phyloP scores from a whole-genome alignment of 2,888 invertebrate species.

The Gymnocheta viridis region DNA sequence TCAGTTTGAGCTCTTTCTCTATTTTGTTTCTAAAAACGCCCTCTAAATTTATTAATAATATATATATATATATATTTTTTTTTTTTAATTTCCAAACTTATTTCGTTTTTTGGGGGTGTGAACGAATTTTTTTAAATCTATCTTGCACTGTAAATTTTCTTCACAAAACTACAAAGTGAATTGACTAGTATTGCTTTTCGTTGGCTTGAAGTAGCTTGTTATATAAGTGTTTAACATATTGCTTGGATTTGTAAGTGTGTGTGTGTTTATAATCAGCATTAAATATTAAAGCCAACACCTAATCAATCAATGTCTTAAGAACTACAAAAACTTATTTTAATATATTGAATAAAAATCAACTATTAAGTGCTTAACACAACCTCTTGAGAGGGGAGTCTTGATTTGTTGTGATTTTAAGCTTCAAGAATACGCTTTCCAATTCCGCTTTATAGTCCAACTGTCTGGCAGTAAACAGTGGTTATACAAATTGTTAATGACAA shows the following conservation, averaged over 20 bases:
- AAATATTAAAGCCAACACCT: conserved; percentile 62
- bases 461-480: conserved; percentile 15
- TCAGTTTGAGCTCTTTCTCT: conserved; percentile 4
- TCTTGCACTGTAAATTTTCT: conserved; percentile 10
- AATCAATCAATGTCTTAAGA: conserved; percentile 64
- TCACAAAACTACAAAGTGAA: not conserved
- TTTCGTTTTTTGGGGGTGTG: conserved; percentile 55
- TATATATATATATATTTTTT: conserved; percentile 36
- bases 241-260: not conserved
- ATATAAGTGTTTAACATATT: conserved; percentile 43
- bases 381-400: conserved; percentile 46
- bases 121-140: conserved; percentile 39
- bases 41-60: conserved; percentile 40
- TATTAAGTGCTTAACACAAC: conserved; percentile 22
- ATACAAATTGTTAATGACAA: not conserved
- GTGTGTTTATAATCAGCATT: conserved; percentile 49
- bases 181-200: not conserved
- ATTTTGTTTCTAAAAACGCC: conserved; percentile 55
- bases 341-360: not conserved
- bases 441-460: conserved; percentile 33
- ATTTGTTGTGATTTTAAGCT: too few relatives aligned
- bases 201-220: conserved; percentile 51
- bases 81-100: conserved; percentile 31
- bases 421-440: conserved; percentile 28
- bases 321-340: not conserved